These are phyloP conservation scores for Calameuta filiformis DNA, from an alignment of 2,888 invertebrate genomes.

Conservation along the genomic window DNA sequence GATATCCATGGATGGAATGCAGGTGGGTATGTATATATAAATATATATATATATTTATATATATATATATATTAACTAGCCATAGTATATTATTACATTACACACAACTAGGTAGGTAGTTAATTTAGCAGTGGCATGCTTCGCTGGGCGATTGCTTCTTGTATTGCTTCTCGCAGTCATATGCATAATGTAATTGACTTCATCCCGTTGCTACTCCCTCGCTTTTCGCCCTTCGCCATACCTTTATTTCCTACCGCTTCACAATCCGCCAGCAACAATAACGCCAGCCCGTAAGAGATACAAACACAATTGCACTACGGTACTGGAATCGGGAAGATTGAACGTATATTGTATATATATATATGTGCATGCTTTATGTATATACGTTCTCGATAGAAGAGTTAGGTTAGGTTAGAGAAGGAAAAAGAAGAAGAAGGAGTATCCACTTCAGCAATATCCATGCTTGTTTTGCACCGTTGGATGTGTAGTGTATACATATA, in stretches of 20 bases:
- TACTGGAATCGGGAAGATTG: neutral
- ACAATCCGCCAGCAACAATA: slow-evolving; percentile 15
- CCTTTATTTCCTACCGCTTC: slow-evolving; percentile 22
- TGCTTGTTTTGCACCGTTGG: neutral
- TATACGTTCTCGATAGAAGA: neutral
- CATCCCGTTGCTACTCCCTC: slow-evolving; percentile 42
- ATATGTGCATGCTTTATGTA: neutral
- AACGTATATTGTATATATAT: neutral
- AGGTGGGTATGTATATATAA: neutral
- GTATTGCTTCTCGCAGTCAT: slow-evolving; percentile 57
- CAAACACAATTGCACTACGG: neutral
- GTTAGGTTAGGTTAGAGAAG: neutral
- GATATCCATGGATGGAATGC: slow-evolving; percentile 24
- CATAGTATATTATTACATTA: slow-evolving; percentile 58
- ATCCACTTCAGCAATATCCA: neutral
- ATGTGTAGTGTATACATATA: neutral
- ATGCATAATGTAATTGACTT: slow-evolving; percentile 65
- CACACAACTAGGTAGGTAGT: slow-evolving; percentile 60
- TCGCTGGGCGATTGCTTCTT: slow-evolving; percentile 57
- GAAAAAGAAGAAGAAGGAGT: neutral
- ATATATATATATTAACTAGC: slow-evolving; percentile 12
- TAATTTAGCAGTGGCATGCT: slow-evolving; percentile 59
- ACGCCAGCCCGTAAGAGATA: neutral
- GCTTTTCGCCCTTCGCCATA: slow-evolving; percentile 40
- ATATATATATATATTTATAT: slow-evolving; percentile 5